A percentile compares a stretch with the other conserved stretches of the same genome.
These are phyloP conservation scores for Drosophila merina DNA, from an alignment of 2,888 invertebrate species.

Conservation along the genomic window DNA sequence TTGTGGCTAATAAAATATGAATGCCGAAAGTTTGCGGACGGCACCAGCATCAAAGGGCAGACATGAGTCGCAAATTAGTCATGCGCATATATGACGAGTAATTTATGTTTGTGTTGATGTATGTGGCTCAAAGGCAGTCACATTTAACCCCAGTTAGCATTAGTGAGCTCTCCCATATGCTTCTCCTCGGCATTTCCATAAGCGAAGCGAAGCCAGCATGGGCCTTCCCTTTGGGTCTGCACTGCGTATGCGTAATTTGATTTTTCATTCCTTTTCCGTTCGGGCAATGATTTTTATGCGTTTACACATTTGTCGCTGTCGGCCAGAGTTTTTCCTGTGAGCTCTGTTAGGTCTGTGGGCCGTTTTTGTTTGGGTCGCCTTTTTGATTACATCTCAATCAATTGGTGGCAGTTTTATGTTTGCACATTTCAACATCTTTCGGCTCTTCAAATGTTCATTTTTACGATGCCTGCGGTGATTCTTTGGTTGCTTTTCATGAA, in stretches of 20 bases:
- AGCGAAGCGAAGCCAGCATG: constrained; percentile 17
- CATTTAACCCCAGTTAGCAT: constrained; percentile 70
- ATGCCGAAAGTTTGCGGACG: constrained; percentile 67
- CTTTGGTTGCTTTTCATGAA: constrained; percentile 48
- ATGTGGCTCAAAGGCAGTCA: constrained; percentile 47
- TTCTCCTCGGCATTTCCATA: constrained; percentile 44
- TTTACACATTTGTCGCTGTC: constrained; percentile 50
- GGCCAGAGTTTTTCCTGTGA: constrained; percentile 2
- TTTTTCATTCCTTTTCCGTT: constrained; percentile 38
- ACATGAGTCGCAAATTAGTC: constrained; percentile 67
- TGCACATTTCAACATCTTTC: constrained; percentile 71
- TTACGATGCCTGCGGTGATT: constrained; percentile 69
- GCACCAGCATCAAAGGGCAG: constrained; percentile 39
- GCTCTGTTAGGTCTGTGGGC: constrained; percentile 7
- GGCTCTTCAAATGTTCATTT: constrained; percentile 66
- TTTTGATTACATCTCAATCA: constrained; percentile 80
- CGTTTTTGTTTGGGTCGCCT: constrained; percentile 44
- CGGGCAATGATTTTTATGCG: constrained; percentile 62
- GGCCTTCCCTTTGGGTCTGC: constrained; percentile 25
- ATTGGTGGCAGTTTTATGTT: constrained; percentile 77
- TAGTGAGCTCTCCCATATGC: constrained; percentile 64
- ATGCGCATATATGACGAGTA: constrained; percentile 68
- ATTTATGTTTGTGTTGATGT: constrained; percentile 70
- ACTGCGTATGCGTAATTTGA: constrained; percentile 64
- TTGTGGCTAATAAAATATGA: constrained; percentile 77